phyloP scores from a whole-genome alignment of 92 coral and sea anemone genomes.

The Bergia puertoricense region DNA sequence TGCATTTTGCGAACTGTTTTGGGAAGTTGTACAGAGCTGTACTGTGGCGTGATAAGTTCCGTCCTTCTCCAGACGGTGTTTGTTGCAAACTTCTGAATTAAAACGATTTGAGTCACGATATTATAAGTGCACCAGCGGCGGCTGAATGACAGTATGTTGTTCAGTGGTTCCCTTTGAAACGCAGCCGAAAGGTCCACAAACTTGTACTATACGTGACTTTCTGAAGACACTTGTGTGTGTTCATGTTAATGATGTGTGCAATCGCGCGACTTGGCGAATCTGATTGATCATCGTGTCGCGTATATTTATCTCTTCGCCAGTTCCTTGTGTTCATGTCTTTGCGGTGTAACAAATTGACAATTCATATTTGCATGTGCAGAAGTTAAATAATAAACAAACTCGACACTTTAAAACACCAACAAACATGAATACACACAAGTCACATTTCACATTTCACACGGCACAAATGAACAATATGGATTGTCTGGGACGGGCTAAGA shows the following conservation, averaged over 20 bases:
- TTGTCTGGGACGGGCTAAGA: constrained; percentile 31
- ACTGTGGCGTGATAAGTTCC: constrained; percentile 15
- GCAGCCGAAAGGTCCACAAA: constrained; percentile 1
- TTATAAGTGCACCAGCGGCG: constrained; percentile 9
- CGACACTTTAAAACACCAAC: background rate
- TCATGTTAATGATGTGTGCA: background rate
- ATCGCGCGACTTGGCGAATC: constrained; percentile 2
- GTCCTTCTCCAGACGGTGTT: constrained; percentile 7
- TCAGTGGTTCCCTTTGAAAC: constrained; percentile 1
- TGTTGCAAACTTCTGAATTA: background rate
- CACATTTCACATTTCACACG: background rate
- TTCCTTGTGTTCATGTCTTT: background rate
- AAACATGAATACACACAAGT: background rate
- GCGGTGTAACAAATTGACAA: background rate
- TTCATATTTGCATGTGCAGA: constrained; percentile 5
- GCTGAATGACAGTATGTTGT: background rate
- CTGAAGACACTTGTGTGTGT: constrained; percentile 5
- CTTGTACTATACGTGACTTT: constrained; percentile 29
- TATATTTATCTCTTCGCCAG: constrained; percentile 10
- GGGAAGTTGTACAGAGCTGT: background rate
- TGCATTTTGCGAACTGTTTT: background rate
- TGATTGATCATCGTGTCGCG: background rate
- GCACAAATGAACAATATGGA: constrained; percentile 29
- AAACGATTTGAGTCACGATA: constrained; percentile 34
- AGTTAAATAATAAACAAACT: constrained; percentile 17